Conservation (phyloP, 2,888 invertebrate genomes). For the Zygogramma bicolorata region DNA sequence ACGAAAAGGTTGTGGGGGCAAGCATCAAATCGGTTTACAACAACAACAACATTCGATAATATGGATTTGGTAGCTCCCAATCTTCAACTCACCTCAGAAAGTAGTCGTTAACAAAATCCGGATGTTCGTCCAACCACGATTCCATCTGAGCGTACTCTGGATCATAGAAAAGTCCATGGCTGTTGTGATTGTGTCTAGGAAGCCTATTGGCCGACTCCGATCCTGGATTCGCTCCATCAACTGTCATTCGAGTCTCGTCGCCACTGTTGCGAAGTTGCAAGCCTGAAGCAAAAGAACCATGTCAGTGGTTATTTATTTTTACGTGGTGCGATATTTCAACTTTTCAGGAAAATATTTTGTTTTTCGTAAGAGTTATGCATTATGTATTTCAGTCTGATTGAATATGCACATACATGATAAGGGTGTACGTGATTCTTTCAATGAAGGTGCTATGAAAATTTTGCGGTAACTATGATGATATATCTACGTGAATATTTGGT, state of each 20-base stretch:
- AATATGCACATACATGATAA: too few relatives aligned
- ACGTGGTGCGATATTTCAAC: not conserved
- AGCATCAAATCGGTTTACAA: too few relatives aligned
- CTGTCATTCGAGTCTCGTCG: slow-evolving; percentile 82
- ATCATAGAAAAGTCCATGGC: slow-evolving; percentile 74
- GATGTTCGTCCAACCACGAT: slow-evolving; percentile 97
- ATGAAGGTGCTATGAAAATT: too few relatives aligned
- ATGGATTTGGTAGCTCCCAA: too few relatives aligned
- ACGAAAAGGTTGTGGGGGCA: too few relatives aligned
- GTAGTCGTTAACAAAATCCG: slow-evolving; percentile 95
- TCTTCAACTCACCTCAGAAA: slow-evolving; percentile 80
- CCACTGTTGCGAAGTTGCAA: slow-evolving; percentile 88
- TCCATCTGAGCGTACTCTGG: slow-evolving; percentile 92
- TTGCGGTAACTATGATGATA: too few relatives aligned
- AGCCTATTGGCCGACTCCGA: slow-evolving; percentile 70
- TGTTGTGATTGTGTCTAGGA: slow-evolving; percentile 61
- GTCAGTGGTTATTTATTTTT: not conserved
- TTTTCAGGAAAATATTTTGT: not conserved
- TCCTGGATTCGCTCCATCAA: slow-evolving; percentile 75
- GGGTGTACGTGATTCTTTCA: too few relatives aligned
- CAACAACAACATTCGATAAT: too few relatives aligned
- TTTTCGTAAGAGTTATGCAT: not conserved
- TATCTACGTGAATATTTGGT: too few relatives aligned
- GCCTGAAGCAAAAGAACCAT: slow-evolving; percentile 73
- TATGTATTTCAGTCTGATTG: too few relatives aligned